Evolutionary conservation across 2,113 vertebrate genomes (phyloP).

Genomic region (Gymnobelideus leadbeateri): DNA sequence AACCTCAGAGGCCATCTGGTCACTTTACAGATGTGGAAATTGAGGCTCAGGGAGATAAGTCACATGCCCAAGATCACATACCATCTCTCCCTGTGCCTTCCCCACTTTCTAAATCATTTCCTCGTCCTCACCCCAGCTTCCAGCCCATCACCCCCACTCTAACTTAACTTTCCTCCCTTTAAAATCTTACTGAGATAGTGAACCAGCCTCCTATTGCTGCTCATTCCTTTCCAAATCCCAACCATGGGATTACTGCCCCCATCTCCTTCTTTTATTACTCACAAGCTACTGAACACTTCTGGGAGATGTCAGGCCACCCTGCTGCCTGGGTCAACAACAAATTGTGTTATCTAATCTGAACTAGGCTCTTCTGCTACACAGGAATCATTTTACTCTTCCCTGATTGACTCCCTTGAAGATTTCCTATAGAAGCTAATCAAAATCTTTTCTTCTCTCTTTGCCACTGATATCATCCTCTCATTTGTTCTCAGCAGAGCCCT

Average conservation of each 20-base stretch:
- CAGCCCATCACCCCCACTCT: neutral
- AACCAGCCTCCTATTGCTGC: neutral
- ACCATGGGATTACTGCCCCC: neutral
- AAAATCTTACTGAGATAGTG: neutral
- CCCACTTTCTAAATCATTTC: neutral
- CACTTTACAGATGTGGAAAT: neutral
- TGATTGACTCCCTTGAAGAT: neutral
- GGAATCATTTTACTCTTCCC: neutral
- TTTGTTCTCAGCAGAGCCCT: neutral
- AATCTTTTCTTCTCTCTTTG: neutral
- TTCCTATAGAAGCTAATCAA: neutral
- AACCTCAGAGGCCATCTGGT: neutral
- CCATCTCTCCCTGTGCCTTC: neutral
- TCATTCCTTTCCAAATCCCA: neutral
- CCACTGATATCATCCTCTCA: neutral
- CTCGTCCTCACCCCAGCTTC: neutral
- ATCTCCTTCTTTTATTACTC: neutral
- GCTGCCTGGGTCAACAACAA: neutral
- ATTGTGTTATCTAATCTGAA: neutral
- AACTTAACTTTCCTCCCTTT: neutral
- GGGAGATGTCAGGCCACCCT: neutral
- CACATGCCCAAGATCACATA: neutral
- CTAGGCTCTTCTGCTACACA: neutral
- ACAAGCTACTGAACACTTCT: neutral
- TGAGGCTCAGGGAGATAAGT: neutral